Evolutionary conservation across 2,113 vertebrate genomes (phyloP), one percentile per base, ranked within the genome.

Genomic region (Hippopotamus amphibius): DNA sequence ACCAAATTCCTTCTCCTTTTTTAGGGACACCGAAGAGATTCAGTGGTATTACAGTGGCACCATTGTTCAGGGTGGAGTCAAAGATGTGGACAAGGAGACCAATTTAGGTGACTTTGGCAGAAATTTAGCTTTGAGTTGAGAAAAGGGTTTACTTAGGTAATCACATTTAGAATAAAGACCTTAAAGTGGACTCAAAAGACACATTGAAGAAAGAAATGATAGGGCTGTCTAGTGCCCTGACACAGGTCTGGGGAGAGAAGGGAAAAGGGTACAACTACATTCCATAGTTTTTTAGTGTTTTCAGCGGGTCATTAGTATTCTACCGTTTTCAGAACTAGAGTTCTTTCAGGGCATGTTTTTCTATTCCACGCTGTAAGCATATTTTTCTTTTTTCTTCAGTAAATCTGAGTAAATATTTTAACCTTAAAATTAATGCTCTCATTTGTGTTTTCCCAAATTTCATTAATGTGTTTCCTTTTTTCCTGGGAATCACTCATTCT

Each of bases 71-170:
- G 59, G 50, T 81, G 17, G 22, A 86, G 74, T 87, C 57, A 80
- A 77, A 59, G 71, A 68, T n/a, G 0, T 21, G 22, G 37, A 37
- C 11, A 77, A 43, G 59, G 68, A 71, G 59, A 87, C 24, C 6
- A 33, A 8, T 77, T 76, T 59, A 81, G 76, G 69, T 94, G 68
- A 84, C 61, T 91, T 86, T 76, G 76, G 22, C 12, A 71, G 30
- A 88, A 83, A 59, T 63, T 90, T 77, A 81, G n/a, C 53, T 95
- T 90, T 90, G 86, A 83, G 37, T 46, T 94, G 74, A 92, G 53
- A 68, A 50, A 81, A 90, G 63, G 6, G 10, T 74, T 79, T 85
- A 48, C 53, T 88, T 81, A 69, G 33, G 19, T 95, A 92, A 53
- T 68, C 46, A 43, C 28, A 50, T 88, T 87, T 82, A 87, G n/a